Evolutionary conservation across 2,888 invertebrate species (phyloP), one percentile per base, ranked within the genome.

Genomic region (Priapulus caudatus): DNA sequence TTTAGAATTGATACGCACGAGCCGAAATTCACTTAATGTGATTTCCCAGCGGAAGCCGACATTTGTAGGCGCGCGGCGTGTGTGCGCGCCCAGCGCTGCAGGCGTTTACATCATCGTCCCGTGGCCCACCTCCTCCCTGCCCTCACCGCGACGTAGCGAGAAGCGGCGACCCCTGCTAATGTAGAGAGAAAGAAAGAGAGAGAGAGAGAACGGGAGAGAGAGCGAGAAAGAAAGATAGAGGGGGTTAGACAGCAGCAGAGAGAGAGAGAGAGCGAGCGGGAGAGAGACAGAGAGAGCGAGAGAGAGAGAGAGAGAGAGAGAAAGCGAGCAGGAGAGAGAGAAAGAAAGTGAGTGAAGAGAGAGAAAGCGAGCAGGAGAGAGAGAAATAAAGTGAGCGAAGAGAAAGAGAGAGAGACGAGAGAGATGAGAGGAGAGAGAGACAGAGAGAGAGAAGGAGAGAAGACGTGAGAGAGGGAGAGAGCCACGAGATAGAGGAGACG

Each of bases 221-320:
- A 33, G 33, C 10, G 33, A 33, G 33, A 33, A n/a, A 33, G 33
- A 33, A n/a, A 33, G 33, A 33, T 10, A 33, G 33, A 33, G 33
- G n/a, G 33, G n/a, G 33, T 10, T 10, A 33, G 33, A 33, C 10
- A 33, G 33, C 10, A n/a, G n/a, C 10, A 33, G 33, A 33, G 33
- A 33, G 33, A 33, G 33, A 33, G 33, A 33, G 33, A 33, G 33
- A 33, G 33, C 10, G 33, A 33, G 33, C 10, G 33, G n/a, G 33
- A 33, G 33, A 33, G 33, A 33, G 33, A 33, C 10, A 33, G 33
- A 33, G 33, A 33, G 33, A 33, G 33, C 10, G 33, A 33, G 33
- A 33, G 33, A 33, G 33, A 33, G 33, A 33, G 33, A 33, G 33
- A 33, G 33, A 33, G 33, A 33, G 33, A 33, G 33, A 33, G 33